Conservation (phyloP, 2,888 invertebrate genomes). For the Boloria euphrosyne region DNA sequence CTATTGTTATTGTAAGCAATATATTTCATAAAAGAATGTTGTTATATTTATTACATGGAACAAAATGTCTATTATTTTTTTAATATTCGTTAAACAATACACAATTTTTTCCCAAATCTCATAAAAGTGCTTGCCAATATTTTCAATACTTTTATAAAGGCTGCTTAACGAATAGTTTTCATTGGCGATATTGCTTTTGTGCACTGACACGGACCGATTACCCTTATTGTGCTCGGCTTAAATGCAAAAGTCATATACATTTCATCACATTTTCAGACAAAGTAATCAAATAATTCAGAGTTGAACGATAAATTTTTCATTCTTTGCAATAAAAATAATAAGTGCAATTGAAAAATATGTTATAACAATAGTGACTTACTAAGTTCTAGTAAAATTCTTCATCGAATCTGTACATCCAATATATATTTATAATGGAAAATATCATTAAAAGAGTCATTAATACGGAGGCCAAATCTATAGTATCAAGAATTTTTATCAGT, state of each 20-base stretch:
- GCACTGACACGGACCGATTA: conserved; percentile 67
- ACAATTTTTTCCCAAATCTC: conserved; percentile 13
- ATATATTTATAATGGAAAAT: too few species aligned
- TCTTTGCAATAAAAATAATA: not conserved
- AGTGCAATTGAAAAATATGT: too few species aligned
- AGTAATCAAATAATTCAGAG: conserved; percentile 49
- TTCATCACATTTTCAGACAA: conserved; percentile 53
- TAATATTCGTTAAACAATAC: conserved; percentile 15
- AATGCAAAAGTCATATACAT: conserved; percentile 53
- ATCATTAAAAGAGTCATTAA: too few species aligned
- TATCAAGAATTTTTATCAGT: too few species aligned
- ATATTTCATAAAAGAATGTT: too few species aligned
- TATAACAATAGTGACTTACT: too few species aligned
- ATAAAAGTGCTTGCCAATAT: conserved; percentile 46
- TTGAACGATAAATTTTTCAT: conserved; percentile 26
- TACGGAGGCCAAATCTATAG: too few species aligned
- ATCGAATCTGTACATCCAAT: too few species aligned
- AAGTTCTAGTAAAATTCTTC: too few species aligned
- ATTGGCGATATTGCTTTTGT: conserved; percentile 73
- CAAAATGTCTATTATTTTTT: not conserved
- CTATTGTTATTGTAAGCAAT: too few species aligned
- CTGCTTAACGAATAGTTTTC: conserved; percentile 71
- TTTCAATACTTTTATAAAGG: conserved; percentile 64
- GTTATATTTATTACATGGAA: too few species aligned
- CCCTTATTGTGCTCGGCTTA: conserved; percentile 59